Conservation (phyloP, 2,888 invertebrate species). For the Drosophila neutralis region DNA sequence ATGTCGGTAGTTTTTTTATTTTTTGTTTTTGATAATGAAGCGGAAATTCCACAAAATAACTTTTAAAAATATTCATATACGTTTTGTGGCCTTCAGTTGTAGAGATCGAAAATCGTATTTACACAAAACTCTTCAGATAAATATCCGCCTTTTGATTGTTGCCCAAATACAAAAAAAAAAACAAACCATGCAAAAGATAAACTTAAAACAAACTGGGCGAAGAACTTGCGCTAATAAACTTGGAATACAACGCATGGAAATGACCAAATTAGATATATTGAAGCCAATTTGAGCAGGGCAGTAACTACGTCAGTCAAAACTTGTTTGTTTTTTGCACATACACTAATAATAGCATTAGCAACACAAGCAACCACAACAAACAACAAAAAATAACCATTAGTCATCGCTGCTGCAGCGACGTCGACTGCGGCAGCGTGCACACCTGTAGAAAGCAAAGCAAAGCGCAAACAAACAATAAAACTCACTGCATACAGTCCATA, state of each 20-base stretch:
- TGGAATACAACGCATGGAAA: slow-evolving; percentile 28
- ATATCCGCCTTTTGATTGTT: slow-evolving; percentile 49
- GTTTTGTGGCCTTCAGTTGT: slow-evolving; percentile 37
- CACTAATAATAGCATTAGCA: slow-evolving; percentile 17
- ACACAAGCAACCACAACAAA: slow-evolving; percentile 31
- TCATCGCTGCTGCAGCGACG: slow-evolving; percentile 56
- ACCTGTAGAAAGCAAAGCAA: slow-evolving; percentile 72
- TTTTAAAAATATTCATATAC: slow-evolving; percentile 4
- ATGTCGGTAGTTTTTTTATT: neutral
- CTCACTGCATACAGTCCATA: slow-evolving; percentile 20
- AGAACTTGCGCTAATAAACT: slow-evolving; percentile 51
- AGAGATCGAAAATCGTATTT: neutral
- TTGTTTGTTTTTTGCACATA: slow-evolving; percentile 34
- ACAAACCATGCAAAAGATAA: slow-evolving; percentile 35
- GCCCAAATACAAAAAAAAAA: slow-evolving; percentile 2
- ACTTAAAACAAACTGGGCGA: slow-evolving; percentile 31
- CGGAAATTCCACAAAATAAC: slow-evolving; percentile 26
- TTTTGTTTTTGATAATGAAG: neutral
- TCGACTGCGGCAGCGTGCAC: slow-evolving; percentile 44
- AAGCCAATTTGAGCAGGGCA: slow-evolving; percentile 22
- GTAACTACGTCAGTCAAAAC: slow-evolving; percentile 37
- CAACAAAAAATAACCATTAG: slow-evolving; percentile 60
- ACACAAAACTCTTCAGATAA: slow-evolving; percentile 26
- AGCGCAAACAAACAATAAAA: slow-evolving; percentile 52
- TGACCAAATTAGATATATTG: slow-evolving; percentile 46